Conservation (phyloP, 2,113 vertebrate genomes). For the Hepsetus odoe region DNA sequence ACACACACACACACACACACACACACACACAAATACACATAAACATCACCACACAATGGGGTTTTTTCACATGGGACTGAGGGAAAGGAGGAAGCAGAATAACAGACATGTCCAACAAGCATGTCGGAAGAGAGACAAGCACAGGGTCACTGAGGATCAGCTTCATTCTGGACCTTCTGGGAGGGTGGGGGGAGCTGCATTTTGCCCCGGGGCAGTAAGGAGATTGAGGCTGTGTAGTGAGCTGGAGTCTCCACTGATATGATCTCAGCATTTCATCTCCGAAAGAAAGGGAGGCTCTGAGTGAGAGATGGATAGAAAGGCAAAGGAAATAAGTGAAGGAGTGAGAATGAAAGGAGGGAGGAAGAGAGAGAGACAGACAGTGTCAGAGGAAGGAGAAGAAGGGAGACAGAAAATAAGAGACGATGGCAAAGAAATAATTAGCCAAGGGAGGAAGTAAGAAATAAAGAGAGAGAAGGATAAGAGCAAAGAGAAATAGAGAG, state of each 20-base stretch:
- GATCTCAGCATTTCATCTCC: too few species aligned
- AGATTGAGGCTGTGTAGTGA: background rate
- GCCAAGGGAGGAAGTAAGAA: too few species aligned
- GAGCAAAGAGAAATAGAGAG: too few species aligned
- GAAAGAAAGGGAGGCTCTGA: too few species aligned
- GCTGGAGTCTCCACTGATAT: too few species aligned
- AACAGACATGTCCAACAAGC: background rate
- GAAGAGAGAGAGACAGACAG: background rate
- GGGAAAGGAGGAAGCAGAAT: background rate
- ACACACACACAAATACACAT: background rate
- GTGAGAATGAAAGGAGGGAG: background rate
- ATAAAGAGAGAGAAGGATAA: too few species aligned
- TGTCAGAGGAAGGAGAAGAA: background rate
- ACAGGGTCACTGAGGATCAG: background rate
- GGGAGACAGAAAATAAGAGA: background rate
- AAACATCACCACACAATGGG: too few species aligned
- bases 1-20: background rate
- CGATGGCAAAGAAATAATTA: background rate
- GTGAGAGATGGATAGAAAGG: background rate
- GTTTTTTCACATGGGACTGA: too few species aligned
- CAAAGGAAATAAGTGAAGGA: too few species aligned
- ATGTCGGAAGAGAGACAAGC: background rate
- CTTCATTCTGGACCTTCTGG: background rate
- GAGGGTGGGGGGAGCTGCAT: background rate
- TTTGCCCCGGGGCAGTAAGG: background rate